These are phyloP conservation scores for Hippopotamus amphibius DNA, from an alignment of 2,113 vertebrate species.

Conservation along the genomic window DNA sequence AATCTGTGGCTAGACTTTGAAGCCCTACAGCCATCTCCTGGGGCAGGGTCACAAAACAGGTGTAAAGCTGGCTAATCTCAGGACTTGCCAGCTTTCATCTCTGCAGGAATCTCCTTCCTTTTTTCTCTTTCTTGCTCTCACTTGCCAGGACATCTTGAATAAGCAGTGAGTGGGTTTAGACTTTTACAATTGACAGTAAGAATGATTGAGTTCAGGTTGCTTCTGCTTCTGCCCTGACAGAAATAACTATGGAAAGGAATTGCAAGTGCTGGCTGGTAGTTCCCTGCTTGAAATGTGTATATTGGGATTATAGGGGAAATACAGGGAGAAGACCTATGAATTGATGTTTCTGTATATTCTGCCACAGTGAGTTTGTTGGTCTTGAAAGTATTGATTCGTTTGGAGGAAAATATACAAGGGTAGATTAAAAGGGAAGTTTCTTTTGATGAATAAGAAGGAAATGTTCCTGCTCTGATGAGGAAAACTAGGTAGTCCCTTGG, in stretches of 20 bases:
- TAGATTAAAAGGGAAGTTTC: neutral
- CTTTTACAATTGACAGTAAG: constrained; percentile 32
- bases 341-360: neutral
- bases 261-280: neutral
- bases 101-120: neutral
- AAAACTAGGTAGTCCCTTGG: constrained; percentile 14
- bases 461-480: neutral
- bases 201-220: neutral
- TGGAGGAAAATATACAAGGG: neutral
- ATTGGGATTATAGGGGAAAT: neutral
- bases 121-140: neutral
- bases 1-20: neutral
- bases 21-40: neutral
- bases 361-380: neutral
- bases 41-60: neutral
- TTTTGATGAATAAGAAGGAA: neutral
- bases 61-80: neutral
- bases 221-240: constrained; percentile 15
- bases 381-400: neutral
- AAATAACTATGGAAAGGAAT: constrained; percentile 9
- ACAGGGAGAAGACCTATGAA: neutral
- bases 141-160: neutral
- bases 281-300: neutral
- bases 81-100: neutral
- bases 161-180: neutral